These are phyloP conservation scores for Catocala fraxini DNA, from an alignment of 2,888 invertebrate genomes.

Conservation along the genomic window DNA sequence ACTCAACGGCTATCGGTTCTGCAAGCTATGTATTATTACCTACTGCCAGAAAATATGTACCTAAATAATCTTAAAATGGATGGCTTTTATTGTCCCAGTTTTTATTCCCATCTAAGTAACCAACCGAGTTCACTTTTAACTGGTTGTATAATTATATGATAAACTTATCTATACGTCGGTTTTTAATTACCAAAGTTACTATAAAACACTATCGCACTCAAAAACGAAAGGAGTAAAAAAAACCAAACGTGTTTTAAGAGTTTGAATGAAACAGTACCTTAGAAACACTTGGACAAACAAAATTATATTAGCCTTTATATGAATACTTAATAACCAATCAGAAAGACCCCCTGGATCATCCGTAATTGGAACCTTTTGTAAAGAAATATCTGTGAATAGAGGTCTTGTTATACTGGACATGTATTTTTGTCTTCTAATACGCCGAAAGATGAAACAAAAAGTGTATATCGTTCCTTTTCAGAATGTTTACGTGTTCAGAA, in stretches of 20 bases:
- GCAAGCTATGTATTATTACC: no score
- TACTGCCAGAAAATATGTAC: background rate
- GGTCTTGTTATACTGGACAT: slow-evolving; percentile 37
- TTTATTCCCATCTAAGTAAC: no score
- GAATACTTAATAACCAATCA: slow-evolving; percentile 50
- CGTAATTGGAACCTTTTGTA: slow-evolving; percentile 22
- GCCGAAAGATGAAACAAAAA: slow-evolving; percentile 56
- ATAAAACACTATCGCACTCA: background rate
- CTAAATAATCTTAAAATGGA: no score
- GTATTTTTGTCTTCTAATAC: slow-evolving; percentile 48
- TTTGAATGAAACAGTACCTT: slow-evolving; percentile 19
- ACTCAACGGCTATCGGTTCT: no score
- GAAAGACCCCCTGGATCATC: slow-evolving; percentile 35
- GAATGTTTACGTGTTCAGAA: slow-evolving; percentile 56
- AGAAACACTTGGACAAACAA: slow-evolving; percentile 65
- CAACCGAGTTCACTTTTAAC: no score
- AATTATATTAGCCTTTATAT: slow-evolving; percentile 67
- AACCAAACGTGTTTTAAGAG: background rate
- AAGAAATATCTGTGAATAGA: slow-evolving; percentile 23
- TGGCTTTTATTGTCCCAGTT: no score
- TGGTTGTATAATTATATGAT: no score
- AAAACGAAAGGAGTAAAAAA: background rate
- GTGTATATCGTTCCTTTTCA: slow-evolving; percentile 48
- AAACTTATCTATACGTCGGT: no score
- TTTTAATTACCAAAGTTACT: no score